Percentiles rank a stretch among this genome's conserved stretches.
Evolutionary conservation across 2,797 vertebrate genomes (phyloP).

Genomic region (Uromys caudimaculatus): DNA sequence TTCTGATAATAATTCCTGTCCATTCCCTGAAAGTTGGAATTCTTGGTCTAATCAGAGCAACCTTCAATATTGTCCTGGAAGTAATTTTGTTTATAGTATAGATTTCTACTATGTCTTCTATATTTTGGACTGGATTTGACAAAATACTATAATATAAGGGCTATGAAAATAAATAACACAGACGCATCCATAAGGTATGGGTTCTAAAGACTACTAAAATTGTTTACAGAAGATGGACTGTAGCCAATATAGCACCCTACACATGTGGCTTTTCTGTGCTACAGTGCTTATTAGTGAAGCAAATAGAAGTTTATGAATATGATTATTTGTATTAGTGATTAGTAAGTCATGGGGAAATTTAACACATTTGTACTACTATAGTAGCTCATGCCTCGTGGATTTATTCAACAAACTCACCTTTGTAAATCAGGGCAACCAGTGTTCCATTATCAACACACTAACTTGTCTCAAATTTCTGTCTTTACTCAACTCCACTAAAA

Average conservation of each 20-base stretch:
- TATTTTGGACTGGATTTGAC: background rate
- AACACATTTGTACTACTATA: background rate
- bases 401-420: background rate
- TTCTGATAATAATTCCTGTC: background rate
- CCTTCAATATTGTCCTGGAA: background rate
- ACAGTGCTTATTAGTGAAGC: background rate
- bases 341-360: background rate
- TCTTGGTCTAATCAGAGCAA: background rate
- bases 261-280: background rate
- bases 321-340: background rate
- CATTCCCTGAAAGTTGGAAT: slow-evolving; percentile 1
- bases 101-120: background rate
- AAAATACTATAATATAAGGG: background rate
- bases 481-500: background rate
- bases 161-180: background rate
- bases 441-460: background rate
- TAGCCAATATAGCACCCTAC: background rate
- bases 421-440: background rate
- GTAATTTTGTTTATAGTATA: background rate
- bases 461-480: background rate
- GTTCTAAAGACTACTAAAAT: background rate
- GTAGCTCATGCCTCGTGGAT: background rate
- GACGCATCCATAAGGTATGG: background rate
- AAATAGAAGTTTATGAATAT: background rate
- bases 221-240: background rate